Evolutionary conservation across 2,113 vertebrate genomes (phyloP), one percentile per base, ranked within the genome.

Genomic region (Chelonoidis abingdonii): DNA sequence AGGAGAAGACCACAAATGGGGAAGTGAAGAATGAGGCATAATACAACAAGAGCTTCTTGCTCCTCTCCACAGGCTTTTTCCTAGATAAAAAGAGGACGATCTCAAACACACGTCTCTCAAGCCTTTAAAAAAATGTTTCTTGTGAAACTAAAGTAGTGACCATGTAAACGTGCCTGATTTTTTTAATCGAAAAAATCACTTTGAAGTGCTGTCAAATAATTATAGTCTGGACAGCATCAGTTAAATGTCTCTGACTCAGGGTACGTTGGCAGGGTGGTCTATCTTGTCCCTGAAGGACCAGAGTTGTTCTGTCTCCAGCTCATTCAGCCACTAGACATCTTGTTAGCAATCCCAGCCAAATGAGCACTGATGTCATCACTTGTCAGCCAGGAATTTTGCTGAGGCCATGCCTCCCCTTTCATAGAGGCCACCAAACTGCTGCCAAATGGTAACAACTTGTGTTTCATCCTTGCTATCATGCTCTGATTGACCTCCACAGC

Each of bases 1-100:
- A 99, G 96, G 99, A 99, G 97, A 99, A 99, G 98, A 99, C 99
- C 94, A 99, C 99, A 84, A 99, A 99, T 0, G 99, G 99, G 0
- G 99, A 98, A 10, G 98, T 98, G 98, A 99, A 99, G 96, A 99
- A 98, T 72, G 98, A 97, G 92, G 98, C 98, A 0, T 98, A 99
- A 75, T 97, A 97, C 62, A 98, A 95, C 4, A 98, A 80, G 79
- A 98, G 87, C 79, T 94, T 98, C 96, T 97, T 98, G 65, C 76
- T 98, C 96, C 94, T 98, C 94, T 98, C 98, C 3, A 96, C 79
- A 7, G 98, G 98, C 83, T 99, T 99, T 94, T 98, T 98, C 94
- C 98, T 99, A 93, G 59, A 35, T 35, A 62, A 95, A 89, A 38
- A 75, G 69, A 80, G 94, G 83, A 93, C 4, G 50, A 31, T 91